These are phyloP conservation scores for Micrastur ruficollis DNA, from an alignment of 2,797 vertebrate species.

Conservation along the genomic window DNA sequence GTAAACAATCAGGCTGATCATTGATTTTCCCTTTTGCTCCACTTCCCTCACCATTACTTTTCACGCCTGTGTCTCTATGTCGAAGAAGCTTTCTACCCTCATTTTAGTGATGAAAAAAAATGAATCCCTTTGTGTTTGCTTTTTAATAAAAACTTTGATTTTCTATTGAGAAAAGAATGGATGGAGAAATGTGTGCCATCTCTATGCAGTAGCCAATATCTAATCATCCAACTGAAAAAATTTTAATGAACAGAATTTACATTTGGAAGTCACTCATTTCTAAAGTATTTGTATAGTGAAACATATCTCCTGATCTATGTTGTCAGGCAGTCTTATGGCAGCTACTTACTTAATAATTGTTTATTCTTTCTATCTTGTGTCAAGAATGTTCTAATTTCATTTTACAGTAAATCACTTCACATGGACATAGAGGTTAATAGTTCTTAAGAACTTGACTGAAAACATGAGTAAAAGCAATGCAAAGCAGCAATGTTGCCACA, in stretches of 20 bases:
- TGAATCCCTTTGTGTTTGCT: neutral
- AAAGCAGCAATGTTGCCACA: neutral
- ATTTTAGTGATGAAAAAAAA: neutral
- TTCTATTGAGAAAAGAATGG: neutral
- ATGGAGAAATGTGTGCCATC: neutral
- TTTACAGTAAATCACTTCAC: neutral
- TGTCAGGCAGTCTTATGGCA: neutral
- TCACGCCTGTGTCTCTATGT: neutral
- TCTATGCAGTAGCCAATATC: neutral
- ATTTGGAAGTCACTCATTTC: neutral
- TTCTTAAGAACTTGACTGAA: neutral
- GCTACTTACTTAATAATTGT: neutral
- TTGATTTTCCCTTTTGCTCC: neutral
- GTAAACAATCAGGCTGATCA: neutral
- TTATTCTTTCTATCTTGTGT: neutral
- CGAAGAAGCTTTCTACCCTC: neutral
- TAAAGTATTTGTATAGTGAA: neutral
- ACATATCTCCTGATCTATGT: neutral
- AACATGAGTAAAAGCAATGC: neutral
- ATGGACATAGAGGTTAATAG: neutral
- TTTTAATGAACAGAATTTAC: neutral
- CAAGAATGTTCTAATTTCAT: neutral
- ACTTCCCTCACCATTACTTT: neutral
- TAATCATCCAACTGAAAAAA: neutral
- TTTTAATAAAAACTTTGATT: neutral